phyloP scores from a whole-genome alignment of 2,797 vertebrate species.

The Pyrrhura leucotis region DNA sequence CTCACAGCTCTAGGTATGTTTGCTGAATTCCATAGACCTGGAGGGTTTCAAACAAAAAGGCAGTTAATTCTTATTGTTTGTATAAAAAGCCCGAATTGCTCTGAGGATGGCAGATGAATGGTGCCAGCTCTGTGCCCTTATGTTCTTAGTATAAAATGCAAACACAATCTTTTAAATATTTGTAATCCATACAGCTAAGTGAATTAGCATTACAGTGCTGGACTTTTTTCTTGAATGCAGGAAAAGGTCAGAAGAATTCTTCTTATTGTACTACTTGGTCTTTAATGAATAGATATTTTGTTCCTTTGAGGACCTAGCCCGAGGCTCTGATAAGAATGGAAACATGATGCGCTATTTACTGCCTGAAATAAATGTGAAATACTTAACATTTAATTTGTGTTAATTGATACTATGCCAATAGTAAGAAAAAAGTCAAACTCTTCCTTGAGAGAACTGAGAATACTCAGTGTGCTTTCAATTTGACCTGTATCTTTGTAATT shows the following conservation, averaged over 20 bases:
- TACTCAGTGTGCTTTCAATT: neutral
- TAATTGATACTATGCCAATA: neutral
- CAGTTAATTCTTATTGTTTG: neutral
- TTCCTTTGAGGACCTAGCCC: slow-evolving; percentile 25
- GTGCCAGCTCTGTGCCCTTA: neutral
- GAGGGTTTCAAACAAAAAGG: neutral
- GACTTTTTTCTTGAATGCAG: slow-evolving; percentile 26
- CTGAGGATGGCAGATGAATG: neutral
- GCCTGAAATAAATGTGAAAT: slow-evolving; percentile 25
- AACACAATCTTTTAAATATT: slow-evolving; percentile 12
- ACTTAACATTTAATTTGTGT: slow-evolving; percentile 35
- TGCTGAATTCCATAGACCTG: neutral
- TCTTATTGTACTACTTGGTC: neutral
- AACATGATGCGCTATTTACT: slow-evolving; percentile 32
- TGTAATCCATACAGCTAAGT: neutral
- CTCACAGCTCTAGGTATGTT: neutral
- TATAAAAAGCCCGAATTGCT: neutral
- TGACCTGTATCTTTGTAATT: neutral
- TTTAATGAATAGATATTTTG: slow-evolving; percentile 10
- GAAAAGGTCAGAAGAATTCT: slow-evolving; percentile 45
- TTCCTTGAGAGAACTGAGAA: neutral
- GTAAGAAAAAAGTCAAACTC: neutral
- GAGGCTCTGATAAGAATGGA: slow-evolving; percentile 14
- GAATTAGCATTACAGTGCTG: slow-evolving; percentile 3
- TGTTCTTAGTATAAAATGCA: neutral